Conservation (phyloP, 1,140 invertebrate species). For the Aphelenchoides fujianensis region DNA sequence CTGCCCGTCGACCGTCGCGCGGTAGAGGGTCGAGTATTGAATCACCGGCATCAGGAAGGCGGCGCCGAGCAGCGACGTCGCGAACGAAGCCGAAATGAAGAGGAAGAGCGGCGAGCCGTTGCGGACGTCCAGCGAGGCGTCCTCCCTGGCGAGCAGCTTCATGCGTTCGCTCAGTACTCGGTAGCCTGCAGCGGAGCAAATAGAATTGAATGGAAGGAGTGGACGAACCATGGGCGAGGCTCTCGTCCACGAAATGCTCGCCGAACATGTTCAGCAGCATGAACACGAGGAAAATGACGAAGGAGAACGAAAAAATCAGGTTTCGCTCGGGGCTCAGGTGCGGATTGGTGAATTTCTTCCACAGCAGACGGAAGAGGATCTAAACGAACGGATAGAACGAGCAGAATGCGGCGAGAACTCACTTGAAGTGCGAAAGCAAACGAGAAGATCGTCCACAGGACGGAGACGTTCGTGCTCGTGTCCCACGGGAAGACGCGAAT, state of each 20-base stretch:
- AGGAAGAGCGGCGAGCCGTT: neutral
- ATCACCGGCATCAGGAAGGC: slow-evolving; percentile 29
- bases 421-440: slow-evolving; percentile 2
- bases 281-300: slow-evolving; percentile 1
- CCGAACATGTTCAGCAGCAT: slow-evolving; percentile 6
- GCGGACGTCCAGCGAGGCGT: neutral
- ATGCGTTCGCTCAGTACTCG: neutral
- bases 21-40: slow-evolving; percentile 34
- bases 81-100: neutral
- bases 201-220: neutral
- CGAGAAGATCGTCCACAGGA: slow-evolving; percentile 14
- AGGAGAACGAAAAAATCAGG: slow-evolving; percentile 6
- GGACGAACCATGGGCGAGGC: neutral
- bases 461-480: neutral
- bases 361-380: slow-evolving; percentile 6
- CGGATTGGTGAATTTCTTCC: slow-evolving; percentile 7
- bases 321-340: slow-evolving; percentile 13
- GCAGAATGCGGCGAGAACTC: neutral
- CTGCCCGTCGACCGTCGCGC: slow-evolving; percentile 12
- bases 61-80: slow-evolving; percentile 23
- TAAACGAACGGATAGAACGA: neutral
- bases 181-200: neutral
- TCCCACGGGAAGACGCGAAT: neutral
- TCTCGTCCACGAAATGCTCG: neutral
- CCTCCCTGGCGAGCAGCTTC: neutral